Evolutionary conservation across 2,888 invertebrate species (phyloP).

Genomic region (Branchellion lobata): DNA sequence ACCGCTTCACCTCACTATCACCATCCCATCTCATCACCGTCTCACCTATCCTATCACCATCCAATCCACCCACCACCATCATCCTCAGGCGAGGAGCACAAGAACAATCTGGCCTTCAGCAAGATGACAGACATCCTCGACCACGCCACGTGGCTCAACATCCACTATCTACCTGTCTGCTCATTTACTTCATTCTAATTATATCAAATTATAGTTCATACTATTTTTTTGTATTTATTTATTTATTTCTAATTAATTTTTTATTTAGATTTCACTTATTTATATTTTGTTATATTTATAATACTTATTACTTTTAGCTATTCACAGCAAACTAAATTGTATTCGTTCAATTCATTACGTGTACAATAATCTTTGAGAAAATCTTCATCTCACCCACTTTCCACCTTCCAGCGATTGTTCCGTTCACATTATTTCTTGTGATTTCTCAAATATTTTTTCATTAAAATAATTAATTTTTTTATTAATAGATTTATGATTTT

Average conservation of each 20-base stretch:
- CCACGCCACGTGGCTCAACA: constrained; percentile 60
- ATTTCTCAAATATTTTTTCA: too few species aligned
- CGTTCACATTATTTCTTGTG: too few species aligned
- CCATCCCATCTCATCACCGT: background rate
- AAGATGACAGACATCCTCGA: constrained; percentile 57
- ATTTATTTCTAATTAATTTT: background rate
- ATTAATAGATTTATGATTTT: too few species aligned
- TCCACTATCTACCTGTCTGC: constrained; percentile 60
- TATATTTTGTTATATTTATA: background rate
- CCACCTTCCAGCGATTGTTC: too few species aligned
- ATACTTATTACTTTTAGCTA: background rate
- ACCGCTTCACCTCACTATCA: background rate
- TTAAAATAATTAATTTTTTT: too few species aligned
- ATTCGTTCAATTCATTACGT: too few species aligned
- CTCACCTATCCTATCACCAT: background rate
- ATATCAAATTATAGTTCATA: background rate
- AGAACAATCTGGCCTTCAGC: constrained; percentile 58
- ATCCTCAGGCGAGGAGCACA: constrained; percentile 56
- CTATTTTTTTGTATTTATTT: background rate
- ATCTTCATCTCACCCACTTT: too few species aligned
- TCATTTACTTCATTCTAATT: background rate
- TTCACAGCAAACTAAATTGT: too few species aligned
- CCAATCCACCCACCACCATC: background rate
- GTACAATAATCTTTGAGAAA: too few species aligned
- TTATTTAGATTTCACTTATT: background rate